Percentiles rank a stretch among this genome's conserved stretches.
Conservation (phyloP, 2,113 vertebrate genomes). For the Vimba vimba region DNA sequence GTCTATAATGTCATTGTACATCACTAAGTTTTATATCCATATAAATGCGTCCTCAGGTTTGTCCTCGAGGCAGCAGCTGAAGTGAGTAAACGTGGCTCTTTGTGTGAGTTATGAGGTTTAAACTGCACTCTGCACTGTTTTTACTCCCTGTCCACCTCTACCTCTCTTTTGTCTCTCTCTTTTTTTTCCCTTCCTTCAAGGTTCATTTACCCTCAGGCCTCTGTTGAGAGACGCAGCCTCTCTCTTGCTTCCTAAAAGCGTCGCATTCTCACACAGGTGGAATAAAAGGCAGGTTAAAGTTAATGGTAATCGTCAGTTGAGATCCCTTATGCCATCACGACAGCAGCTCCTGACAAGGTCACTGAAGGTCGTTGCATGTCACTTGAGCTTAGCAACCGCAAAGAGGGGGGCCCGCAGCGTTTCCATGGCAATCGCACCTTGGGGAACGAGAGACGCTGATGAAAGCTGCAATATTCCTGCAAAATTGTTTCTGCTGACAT, state of each 20-base stretch:
- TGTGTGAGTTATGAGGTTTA: slow-evolving; percentile 75
- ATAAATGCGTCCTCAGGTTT: slow-evolving; percentile 71
- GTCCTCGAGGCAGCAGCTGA: slow-evolving; percentile 53
- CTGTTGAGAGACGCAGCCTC: slow-evolving; percentile 59
- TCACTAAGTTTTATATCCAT: slow-evolving; percentile 75
- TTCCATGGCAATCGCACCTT: slow-evolving; percentile 43
- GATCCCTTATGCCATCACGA: slow-evolving; percentile 44
- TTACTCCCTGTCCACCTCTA: slow-evolving; percentile 41
- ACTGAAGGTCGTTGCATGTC: slow-evolving; percentile 51
- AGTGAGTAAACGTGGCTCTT: slow-evolving; percentile 74
- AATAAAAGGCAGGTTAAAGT: slow-evolving; percentile 46
- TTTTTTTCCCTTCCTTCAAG: slow-evolving; percentile 31
- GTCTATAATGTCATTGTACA: slow-evolving; percentile 78
- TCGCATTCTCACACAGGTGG: slow-evolving; percentile 62
- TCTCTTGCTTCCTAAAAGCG: slow-evolving; percentile 49
- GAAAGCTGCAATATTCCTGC: slow-evolving; percentile 38
- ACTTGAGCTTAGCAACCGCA: slow-evolving; percentile 46
- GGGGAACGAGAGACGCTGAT: slow-evolving; percentile 32
- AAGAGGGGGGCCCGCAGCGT: slow-evolving; percentile 50
- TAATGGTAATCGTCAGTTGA: slow-evolving; percentile 52
- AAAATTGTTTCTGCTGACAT: slow-evolving; percentile 46
- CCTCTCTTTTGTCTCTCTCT: slow-evolving; percentile 54
- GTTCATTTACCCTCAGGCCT: slow-evolving; percentile 45
- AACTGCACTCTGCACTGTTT: slow-evolving; percentile 63
- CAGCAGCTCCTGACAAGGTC: slow-evolving; percentile 66